These are phyloP conservation scores for Eleutherodactylus coqui DNA, from an alignment of 2,797 vertebrate genomes.

Conservation along the genomic window DNA sequence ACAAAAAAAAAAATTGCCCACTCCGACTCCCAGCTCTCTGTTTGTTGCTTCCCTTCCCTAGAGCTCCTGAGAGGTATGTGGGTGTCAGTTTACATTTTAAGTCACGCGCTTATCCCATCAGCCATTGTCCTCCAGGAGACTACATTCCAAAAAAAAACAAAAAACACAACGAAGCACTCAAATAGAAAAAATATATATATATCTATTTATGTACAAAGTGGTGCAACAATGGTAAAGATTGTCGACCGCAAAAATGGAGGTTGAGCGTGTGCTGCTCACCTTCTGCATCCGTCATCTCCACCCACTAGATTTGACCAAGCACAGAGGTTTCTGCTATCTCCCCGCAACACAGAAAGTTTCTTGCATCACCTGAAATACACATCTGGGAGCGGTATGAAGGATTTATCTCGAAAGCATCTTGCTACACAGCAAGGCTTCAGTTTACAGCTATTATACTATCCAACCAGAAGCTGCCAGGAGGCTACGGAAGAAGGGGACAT, in stretches of 20 bases:
- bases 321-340: conserved; percentile 28
- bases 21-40: conserved; percentile 53
- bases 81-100: conserved; percentile 55
- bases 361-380: conserved; percentile 46
- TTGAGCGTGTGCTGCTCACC: not conserved
- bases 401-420: conserved; percentile 54
- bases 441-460: conserved; percentile 58
- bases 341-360: conserved; percentile 50
- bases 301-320: conserved; percentile 36
- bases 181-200: conserved; percentile 13
- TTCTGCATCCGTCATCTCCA: conserved; percentile 27
- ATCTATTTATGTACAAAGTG: conserved; percentile 43
- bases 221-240: conserved; percentile 37
- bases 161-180: conserved; percentile 51
- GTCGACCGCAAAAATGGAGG: conserved; percentile 14
- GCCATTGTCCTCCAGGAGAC: conserved; percentile 53
- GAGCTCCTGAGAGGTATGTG: conserved; percentile 50
- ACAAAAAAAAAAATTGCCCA: conserved; percentile 23
- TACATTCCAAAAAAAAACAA: conserved; percentile 50
- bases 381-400: conserved; percentile 59
- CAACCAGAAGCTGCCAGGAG: conserved; percentile 52
- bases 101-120: conserved; percentile 50
- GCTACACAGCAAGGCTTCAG: conserved; percentile 47
- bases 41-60: conserved; percentile 25
- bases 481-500: conserved; percentile 45